phyloP scores from a whole-genome alignment of 1,140 invertebrate genomes.

The Cydia amplana region DNA sequence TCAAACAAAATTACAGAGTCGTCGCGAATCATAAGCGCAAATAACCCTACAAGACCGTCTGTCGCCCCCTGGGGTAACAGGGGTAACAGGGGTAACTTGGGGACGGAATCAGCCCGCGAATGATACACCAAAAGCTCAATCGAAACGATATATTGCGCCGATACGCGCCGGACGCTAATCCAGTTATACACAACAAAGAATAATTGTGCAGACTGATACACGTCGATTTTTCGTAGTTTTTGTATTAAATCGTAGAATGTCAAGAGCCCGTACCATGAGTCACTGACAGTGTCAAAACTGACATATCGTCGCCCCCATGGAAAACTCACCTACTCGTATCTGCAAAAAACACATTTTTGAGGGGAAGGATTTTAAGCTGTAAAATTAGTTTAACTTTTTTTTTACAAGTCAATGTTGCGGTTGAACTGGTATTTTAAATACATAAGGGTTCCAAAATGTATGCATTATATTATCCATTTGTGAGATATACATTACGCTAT shows the following conservation, averaged over 20 bases:
- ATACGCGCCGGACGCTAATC: slow-evolving; percentile 65
- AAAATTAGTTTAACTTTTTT: no score
- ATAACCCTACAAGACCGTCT: slow-evolving; percentile 32
- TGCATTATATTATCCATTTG: no score
- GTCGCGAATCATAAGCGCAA: slow-evolving; percentile 8
- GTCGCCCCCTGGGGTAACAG: slow-evolving; percentile 44
- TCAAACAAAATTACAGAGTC: slow-evolving; percentile 30
- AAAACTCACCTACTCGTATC: no score
- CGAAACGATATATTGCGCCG: slow-evolving; percentile 69
- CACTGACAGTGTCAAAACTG: no score
- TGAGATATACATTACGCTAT: no score
- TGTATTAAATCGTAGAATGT: background rate
- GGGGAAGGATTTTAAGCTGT: no score
- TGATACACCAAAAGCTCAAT: slow-evolving; percentile 75
- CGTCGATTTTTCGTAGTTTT: background rate
- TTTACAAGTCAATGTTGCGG: no score
- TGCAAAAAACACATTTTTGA: no score
- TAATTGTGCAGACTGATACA: slow-evolving; percentile 36
- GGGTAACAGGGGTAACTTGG: slow-evolving; percentile 33
- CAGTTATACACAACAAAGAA: slow-evolving; percentile 64
- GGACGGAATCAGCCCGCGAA: slow-evolving; percentile 60
- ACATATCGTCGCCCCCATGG: no score
- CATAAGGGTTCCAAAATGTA: no score
- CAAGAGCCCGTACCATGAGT: no score
- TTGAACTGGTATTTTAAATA: no score